Base-by-base conservation (phyloP, 2,113 vertebrate genomes). In the Microtus ochrogaster region DNA sequence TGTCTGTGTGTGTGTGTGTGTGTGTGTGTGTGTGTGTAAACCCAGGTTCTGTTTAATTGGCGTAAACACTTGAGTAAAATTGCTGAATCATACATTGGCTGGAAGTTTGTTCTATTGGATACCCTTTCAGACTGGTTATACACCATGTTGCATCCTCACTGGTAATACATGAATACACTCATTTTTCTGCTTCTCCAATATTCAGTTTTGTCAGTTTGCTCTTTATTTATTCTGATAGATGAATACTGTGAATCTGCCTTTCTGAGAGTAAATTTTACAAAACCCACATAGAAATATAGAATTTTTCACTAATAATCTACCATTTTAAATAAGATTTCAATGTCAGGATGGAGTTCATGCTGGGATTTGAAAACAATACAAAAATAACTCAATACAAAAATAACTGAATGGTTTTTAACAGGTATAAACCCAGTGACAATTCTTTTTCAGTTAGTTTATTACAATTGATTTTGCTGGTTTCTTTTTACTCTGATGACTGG, bases 381-480 rank as follows among this genome's bases (percentile, higher is more conserved):
- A 89, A 88, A 74, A 73, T 55, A 65, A 55, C n/a, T 90, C 44
- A 44, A 44, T n/a, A n/a, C n/a, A n/a, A n/a, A 88, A 73, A 73
- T 55, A 65, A 55, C n/a, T 90, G 65, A 85, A 16, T 21, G n/a
- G 3, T 47, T 61, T 82, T 83, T 70, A 44, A 66, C 52, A 65
- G 39, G 11, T 28, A 33, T 44, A 63, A 63, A 41, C 7, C 58
- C 78, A 83, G 66, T 68, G 30, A 65, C 84, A 55, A 55, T 81
- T 58, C 10, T 49, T n/a, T 61, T 79, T 77, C 63, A 76, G 84
- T 77, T 79, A 24, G 55, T 88, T 47, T 30, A 22, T 82, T 39
- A 33, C 41, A 89, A 77, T 95, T 90, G 36, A 30, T 94, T 91
- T 95, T 12, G 58, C 19, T 17, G 88, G 5, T 89, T 95, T 36